Conservation (phyloP, 35 echinoderm and acorn worm species). For the Apostichopus californicus region DNA sequence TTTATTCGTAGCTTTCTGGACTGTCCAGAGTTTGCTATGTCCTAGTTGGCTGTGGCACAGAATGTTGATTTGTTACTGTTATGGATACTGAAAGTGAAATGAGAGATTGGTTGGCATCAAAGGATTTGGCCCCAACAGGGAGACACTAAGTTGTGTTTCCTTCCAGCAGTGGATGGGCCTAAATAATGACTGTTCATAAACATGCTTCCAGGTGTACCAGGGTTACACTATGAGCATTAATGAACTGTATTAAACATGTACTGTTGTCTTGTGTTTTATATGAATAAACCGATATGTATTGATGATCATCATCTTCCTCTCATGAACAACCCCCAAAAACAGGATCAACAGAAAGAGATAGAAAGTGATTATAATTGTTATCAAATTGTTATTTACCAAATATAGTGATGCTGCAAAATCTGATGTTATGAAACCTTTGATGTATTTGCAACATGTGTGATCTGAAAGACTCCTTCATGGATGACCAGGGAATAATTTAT, state of each 20-base stretch:
- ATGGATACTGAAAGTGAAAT: background rate
- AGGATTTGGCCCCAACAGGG: conserved; percentile 12
- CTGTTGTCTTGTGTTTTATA: background rate
- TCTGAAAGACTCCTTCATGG: too few relatives aligned
- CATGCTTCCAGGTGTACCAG: background rate
- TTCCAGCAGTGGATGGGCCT: background rate
- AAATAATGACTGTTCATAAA: background rate
- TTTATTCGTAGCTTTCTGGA: too few relatives aligned
- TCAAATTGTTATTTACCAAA: too few relatives aligned
- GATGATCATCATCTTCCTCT: too few relatives aligned
- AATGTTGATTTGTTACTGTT: background rate
- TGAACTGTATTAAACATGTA: background rate
- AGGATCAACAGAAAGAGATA: too few relatives aligned
- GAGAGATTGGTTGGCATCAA: conserved; percentile 43
- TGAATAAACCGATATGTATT: too few relatives aligned
- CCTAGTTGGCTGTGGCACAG: background rate
- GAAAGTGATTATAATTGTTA: too few relatives aligned
- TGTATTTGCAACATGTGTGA: too few relatives aligned
- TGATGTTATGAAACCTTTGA: too few relatives aligned
- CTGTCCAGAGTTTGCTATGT: background rate
- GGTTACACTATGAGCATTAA: background rate
- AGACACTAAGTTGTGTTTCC: conserved; percentile 15
- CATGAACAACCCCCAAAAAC: too few relatives aligned
- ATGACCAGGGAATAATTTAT: too few relatives aligned
- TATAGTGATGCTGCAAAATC: too few relatives aligned